Conservation (phyloP, 1,140 invertebrate species). For the Uloborus diversus region DNA sequence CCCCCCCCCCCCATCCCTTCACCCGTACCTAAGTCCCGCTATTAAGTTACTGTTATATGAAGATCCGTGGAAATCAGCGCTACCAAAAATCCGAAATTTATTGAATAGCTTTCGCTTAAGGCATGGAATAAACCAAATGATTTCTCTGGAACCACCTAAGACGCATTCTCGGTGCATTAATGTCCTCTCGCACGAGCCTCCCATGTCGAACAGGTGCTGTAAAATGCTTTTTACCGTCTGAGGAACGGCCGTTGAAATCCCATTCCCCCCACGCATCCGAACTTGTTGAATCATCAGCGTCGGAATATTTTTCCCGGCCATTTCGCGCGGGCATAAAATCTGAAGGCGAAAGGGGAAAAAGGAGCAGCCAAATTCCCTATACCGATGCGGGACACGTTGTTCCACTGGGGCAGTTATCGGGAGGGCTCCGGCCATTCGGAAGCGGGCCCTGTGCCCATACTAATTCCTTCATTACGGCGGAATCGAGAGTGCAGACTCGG, state of each 20-base stretch:
- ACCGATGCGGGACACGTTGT: conserved; percentile 29
- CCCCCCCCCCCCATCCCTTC: too few species aligned
- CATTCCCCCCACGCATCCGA: neutral
- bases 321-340: neutral
- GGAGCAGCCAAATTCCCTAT: neutral
- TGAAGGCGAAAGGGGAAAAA: neutral
- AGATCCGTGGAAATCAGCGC: too few species aligned
- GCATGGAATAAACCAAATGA: too few species aligned
- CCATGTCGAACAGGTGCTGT: neutral
- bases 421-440: neutral
- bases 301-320: neutral
- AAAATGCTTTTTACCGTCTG: neutral
- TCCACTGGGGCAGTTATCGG: conserved; percentile 15
- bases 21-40: too few species aligned
- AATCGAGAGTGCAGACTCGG: too few species aligned
- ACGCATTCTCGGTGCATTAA: too few species aligned
- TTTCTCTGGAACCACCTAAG: too few species aligned
- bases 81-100: too few species aligned
- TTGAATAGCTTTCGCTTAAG: too few species aligned
- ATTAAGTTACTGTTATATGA: too few species aligned
- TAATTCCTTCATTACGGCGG: conserved; percentile 28
- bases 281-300: neutral
- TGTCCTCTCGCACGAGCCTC: too few species aligned
- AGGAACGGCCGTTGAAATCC: neutral
- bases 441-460: neutral